Percentiles rank a stretch among this genome's conserved stretches.
These are phyloP conservation scores for Ciconia boyciana DNA, from an alignment of 2,113 vertebrate genomes.

Conservation along the genomic window DNA sequence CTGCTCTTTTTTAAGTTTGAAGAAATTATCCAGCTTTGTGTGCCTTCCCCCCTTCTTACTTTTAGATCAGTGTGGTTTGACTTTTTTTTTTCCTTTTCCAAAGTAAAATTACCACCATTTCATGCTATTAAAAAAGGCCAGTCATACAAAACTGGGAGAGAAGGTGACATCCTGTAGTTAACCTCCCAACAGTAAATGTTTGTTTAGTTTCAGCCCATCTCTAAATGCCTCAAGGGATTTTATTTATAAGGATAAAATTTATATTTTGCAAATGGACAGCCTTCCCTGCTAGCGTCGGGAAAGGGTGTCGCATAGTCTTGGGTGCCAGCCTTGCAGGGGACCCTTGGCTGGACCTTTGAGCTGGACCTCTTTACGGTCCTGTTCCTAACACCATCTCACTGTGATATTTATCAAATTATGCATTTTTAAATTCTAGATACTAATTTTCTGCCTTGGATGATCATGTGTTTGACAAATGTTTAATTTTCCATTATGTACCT, in stretches of 20 bases:
- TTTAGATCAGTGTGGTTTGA: background rate
- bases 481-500: background rate
- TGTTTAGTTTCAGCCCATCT: background rate
- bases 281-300: background rate
- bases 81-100: background rate
- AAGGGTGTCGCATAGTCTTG: too few relatives aligned
- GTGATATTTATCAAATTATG: background rate
- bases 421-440: background rate
- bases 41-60: background rate
- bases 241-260: background rate
- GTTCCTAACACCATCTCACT: background rate
- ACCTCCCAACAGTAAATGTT: background rate
- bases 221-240: background rate
- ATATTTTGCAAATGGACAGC: background rate
- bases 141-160: background rate
- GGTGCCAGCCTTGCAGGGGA: background rate
- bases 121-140: background rate
- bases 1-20: slow-evolving; percentile 47
- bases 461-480: background rate
- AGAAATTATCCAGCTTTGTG: background rate
- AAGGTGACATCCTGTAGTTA: background rate
- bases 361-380: background rate
- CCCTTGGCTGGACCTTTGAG: background rate
- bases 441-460: background rate
- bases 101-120: slow-evolving; percentile 20